Percentiles rank a stretch among this genome's conserved stretches.
phyloP scores from a whole-genome alignment of 1,140 invertebrate species.

The Caenorhabditis brenneri region DNA sequence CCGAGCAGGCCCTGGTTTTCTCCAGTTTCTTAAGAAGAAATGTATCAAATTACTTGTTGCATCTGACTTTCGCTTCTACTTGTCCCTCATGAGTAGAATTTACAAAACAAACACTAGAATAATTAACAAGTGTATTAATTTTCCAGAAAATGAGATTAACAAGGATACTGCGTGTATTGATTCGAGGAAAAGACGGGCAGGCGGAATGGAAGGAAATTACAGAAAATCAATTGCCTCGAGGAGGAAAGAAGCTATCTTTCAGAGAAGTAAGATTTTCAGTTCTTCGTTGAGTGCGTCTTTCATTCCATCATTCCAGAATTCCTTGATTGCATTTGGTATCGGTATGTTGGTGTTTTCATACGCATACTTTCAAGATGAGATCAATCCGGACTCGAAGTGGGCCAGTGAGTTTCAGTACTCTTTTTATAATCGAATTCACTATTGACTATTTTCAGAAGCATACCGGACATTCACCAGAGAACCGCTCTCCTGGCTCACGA shows the following conservation, averaged over 20 bases:
- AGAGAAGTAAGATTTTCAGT: conserved; percentile 7
- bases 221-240: not conserved
- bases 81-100: not conserved
- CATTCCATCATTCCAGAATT: conserved; percentile 25
- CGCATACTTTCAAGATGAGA: conserved; percentile 18
- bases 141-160: conserved; percentile 5
- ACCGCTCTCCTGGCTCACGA: conserved; percentile 22
- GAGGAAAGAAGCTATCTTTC: conserved; percentile 8
- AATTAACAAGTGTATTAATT: not conserved
- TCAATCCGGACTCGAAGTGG: conserved; percentile 22
- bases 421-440: not conserved
- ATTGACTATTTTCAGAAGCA: not conserved
- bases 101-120: not conserved
- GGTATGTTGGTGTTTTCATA: conserved; percentile 5
- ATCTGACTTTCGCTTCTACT: not conserved
- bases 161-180: not conserved
- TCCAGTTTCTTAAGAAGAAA: not conserved
- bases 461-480: conserved; percentile 23
- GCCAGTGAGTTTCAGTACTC: not conserved
- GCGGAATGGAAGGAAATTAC: conserved; percentile 16
- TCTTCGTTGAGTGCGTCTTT: too few relatives aligned
- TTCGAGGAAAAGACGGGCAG: conserved; percentile 4
- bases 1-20: too few relatives aligned
- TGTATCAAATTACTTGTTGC: conserved; percentile 14
- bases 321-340: not conserved